Conservation (phyloP, 2,888 invertebrate genomes). For the Leptinotarsa juncta region DNA sequence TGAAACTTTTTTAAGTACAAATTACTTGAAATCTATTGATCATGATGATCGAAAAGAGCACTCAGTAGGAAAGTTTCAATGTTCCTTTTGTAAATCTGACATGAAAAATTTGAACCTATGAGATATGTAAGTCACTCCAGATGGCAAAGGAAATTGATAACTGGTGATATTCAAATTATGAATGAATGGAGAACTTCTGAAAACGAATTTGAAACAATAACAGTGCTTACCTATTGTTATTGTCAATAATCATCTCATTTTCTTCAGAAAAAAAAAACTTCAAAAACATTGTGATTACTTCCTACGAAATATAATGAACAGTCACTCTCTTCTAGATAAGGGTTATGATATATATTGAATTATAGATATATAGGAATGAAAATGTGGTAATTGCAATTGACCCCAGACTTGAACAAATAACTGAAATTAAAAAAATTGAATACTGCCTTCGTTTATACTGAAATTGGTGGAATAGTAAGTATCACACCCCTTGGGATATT, state of each 20-base stretch:
- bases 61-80: slow-evolving; percentile 4
- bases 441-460: neutral
- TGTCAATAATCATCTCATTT: slow-evolving; percentile 11
- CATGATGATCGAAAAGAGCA: slow-evolving; percentile 37
- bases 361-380: neutral
- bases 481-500: neutral
- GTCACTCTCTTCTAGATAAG: neutral
- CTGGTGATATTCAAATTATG: too few species aligned
- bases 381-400: neutral
- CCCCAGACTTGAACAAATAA: neutral
- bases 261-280: neutral
- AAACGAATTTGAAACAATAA: neutral
- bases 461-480: neutral
- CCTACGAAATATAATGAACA: slow-evolving; percentile 9
- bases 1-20: slow-evolving; percentile 56
- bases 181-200: neutral
- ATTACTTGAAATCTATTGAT: slow-evolving; percentile 56
- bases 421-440: neutral
- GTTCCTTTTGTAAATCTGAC: slow-evolving; percentile 17
- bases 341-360: neutral
- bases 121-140: too few species aligned
- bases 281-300: neutral
- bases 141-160: neutral
- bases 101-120: too few species aligned
- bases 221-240: slow-evolving; percentile 1